phyloP scores from a whole-genome alignment of 2,888 invertebrate genomes.

The Vanessa cardui region DNA sequence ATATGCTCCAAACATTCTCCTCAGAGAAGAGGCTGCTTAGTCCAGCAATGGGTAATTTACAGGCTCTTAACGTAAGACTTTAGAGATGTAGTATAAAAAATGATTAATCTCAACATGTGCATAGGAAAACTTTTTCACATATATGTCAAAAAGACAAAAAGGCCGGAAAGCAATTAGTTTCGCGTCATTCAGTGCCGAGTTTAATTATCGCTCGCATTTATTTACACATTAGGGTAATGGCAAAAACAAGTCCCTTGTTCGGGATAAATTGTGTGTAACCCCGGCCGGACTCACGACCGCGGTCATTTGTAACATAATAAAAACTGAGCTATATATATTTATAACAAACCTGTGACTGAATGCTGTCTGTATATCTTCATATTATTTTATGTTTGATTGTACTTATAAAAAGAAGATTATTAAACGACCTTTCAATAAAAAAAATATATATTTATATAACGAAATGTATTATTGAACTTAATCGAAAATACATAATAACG shows the following conservation, averaged over 20 bases:
- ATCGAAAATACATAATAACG: no score
- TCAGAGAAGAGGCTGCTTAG: no score
- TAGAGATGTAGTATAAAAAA: no score
- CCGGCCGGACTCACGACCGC: constrained; percentile 35
- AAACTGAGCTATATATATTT: constrained; percentile 1
- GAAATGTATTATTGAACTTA: no score
- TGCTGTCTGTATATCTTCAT: background rate
- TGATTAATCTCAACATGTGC: background rate
- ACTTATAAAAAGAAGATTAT: no score
- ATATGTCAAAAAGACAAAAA: constrained; percentile 11
- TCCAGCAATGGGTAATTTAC: no score
- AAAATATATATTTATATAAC: no score
- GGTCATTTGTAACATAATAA: constrained; percentile 41
- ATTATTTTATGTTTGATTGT: no score
- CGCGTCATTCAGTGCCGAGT: constrained; percentile 64
- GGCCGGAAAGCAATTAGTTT: constrained; percentile 59
- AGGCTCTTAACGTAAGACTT: no score
- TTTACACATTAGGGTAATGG: constrained; percentile 77
- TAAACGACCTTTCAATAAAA: no score
- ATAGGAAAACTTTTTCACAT: background rate
- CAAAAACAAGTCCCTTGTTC: constrained; percentile 74
- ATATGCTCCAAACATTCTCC: no score
- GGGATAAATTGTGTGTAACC: constrained; percentile 67
- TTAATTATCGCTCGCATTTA: constrained; percentile 79
- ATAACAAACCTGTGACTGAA: background rate